A percentile compares a stretch with the other conserved stretches of the same genome.
phyloP scores from a whole-genome alignment of 1,140 invertebrate species.

The Catajapyx aquilonaris region DNA sequence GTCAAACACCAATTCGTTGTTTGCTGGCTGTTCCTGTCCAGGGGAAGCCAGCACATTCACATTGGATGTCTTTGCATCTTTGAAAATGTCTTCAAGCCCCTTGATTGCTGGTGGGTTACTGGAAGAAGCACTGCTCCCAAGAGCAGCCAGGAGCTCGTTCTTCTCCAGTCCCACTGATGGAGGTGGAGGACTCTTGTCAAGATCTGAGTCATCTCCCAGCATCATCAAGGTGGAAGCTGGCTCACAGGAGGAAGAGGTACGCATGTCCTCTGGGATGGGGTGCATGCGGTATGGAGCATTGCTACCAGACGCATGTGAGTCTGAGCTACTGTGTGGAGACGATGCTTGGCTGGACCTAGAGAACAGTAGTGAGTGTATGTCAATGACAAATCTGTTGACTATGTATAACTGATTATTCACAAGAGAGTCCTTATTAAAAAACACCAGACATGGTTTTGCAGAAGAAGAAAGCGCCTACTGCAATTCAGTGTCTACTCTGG shows the following conservation, averaged over 20 bases:
- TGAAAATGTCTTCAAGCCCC: constrained; percentile 32
- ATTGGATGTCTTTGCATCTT: constrained; percentile 40
- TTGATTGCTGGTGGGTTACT: constrained; percentile 6
- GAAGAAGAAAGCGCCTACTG: too few relatives aligned
- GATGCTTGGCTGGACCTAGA: constrained; percentile 10
- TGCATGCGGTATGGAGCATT: constrained; percentile 7
- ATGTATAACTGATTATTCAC: too few relatives aligned
- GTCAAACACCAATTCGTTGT: constrained; percentile 33
- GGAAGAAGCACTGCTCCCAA: constrained; percentile 8
- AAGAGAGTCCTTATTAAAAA: too few relatives aligned
- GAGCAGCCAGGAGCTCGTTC: constrained; percentile 11
- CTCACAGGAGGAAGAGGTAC: constrained; percentile 15
- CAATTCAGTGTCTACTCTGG: too few relatives aligned
- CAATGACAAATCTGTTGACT: too few relatives aligned
- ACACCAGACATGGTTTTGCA: too few relatives aligned
- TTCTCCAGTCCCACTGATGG: constrained; percentile 10
- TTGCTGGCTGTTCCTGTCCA: constrained; percentile 23
- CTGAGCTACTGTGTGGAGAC: constrained; percentile 12
- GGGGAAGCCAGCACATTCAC: constrained; percentile 34
- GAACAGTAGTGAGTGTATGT: too few relatives aligned
- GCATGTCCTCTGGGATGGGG: constrained; percentile 11
- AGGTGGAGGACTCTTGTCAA: constrained; percentile 15
- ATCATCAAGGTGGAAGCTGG: constrained; percentile 18
- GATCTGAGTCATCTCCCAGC: constrained; percentile 16
- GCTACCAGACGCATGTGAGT: constrained; percentile 9